Evolutionary conservation across 2,888 invertebrate species (phyloP), one percentile per base, ranked within the genome.

Genomic region (Mellilla xanthometata): DNA sequence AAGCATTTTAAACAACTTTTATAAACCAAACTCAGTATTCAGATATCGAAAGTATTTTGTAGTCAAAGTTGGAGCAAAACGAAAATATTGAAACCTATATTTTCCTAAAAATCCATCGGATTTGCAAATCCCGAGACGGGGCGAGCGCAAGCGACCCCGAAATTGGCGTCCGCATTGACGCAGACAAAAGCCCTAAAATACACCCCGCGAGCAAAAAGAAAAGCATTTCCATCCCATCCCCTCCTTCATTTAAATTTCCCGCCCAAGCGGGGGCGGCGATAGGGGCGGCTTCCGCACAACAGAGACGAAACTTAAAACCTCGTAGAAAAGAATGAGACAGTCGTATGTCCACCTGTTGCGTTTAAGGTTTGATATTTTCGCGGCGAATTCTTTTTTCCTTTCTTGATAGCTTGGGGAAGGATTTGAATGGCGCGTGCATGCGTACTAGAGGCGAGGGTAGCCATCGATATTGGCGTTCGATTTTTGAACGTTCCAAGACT

Each of bases 161-260:
- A 87, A 88, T 88, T 83, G 84, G 76, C 72, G 77, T 80, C 87
- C 83, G 87, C 87, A 87, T 85, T 89, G 88, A 88, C 82, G 82
- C 87, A 87, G 84, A 88, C 88, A 89, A 87, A 85, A 87, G 86
- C 83, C 74, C 85, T 84, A 81, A 84, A 86, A 81, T 81, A 80
- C 80, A 81, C 86, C 85, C 84, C 76, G 78, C 73, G 78, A 82
- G 81, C 80, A 87, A 87, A 88, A 89, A 86, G 86, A 89, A 89
- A 89, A 84, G 80, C 83, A 79, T 83, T 83, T 83, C 77, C 83
- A 81, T 81, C 75, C 79, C 81, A 73, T 76, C 86, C 86, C 85
- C 81, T 79, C 81, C 83, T 79, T 82, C 78, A 79, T 86, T 83
- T 79, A 80, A 82, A 84, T 88, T 89, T 88, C 85, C 88, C 88